Percentiles rank a stretch among this genome's conserved stretches.
Conservation (phyloP, 2,797 vertebrate genomes). For the Protonibea diacanthus region DNA sequence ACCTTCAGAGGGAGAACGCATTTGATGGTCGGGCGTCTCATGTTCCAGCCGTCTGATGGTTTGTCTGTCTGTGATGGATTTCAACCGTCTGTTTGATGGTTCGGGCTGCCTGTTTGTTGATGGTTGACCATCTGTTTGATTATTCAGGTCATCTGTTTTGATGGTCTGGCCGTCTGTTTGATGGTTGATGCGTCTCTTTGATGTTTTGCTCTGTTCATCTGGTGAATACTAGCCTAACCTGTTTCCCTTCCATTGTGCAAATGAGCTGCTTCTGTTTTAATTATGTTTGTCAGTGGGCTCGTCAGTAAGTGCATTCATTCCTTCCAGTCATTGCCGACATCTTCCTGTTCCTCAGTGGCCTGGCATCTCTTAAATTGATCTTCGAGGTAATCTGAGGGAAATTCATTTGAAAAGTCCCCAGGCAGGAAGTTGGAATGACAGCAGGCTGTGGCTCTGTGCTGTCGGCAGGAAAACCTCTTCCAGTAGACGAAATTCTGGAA, state of each 20-base stretch:
- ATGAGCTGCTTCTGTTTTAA: constrained; percentile 8
- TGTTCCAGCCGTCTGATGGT: too few relatives aligned
- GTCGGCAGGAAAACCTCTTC: constrained; percentile 6
- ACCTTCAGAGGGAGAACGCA: too few relatives aligned
- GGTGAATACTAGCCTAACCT: background rate
- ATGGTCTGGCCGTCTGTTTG: too few relatives aligned
- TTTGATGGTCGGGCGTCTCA: too few relatives aligned
- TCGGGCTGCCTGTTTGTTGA: too few relatives aligned
- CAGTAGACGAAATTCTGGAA: background rate
- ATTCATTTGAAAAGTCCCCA: constrained; percentile 54
- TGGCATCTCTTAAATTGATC: constrained; percentile 48
- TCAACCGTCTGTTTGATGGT: too few relatives aligned
- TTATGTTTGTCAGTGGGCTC: background rate
- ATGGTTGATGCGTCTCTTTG: too few relatives aligned
- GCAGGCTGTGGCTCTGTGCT: background rate
- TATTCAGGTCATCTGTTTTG: too few relatives aligned
- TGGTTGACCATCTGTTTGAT: too few relatives aligned
- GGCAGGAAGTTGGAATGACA: constrained; percentile 50
- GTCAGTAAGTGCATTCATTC: background rate
- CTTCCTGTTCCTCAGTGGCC: background rate
- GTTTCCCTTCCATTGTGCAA: background rate
- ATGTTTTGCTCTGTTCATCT: background rate
- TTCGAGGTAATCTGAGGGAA: constrained; percentile 39
- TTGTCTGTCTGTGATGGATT: too few relatives aligned
- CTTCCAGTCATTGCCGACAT: constrained; percentile 18